phyloP scores from a whole-genome alignment of 2,797 vertebrate genomes.

The Phylloscopus collybita region DNA sequence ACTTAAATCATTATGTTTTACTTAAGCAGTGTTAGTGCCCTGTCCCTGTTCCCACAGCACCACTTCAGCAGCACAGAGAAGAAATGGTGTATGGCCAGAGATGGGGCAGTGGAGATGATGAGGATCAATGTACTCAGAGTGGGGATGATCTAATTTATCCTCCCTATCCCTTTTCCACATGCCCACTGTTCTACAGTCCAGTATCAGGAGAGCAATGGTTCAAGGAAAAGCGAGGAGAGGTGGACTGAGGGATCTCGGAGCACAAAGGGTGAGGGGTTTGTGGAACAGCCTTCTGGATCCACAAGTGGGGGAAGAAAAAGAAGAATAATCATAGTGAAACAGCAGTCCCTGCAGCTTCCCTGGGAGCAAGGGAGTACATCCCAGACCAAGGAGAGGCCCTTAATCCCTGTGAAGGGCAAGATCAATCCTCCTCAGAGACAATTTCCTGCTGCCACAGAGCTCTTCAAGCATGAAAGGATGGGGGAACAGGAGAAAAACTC shows the following conservation, averaged over 20 bases:
- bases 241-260: not conserved
- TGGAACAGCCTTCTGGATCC: not conserved
- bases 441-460: not conserved
- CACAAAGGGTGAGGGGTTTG: not conserved
- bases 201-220: not conserved
- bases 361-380: not conserved
- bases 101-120: not conserved
- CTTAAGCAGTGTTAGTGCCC: not conserved
- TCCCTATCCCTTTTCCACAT: rapidly evolving
- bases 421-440: not conserved
- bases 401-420: not conserved
- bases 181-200: not conserved
- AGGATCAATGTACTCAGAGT: rapidly evolving
- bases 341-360: not conserved
- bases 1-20: conserved; percentile 54
- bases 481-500: not conserved
- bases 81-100: not conserved
- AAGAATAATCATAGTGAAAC: not conserved
- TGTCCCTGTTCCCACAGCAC: not conserved
- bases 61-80: not conserved
- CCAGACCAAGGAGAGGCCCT: not conserved
- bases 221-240: not conserved
- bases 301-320: not conserved
- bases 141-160: not conserved
- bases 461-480: not conserved